These are phyloP conservation scores for Eupeodes luniger DNA, from an alignment of 2,888 invertebrate species.

Conservation along the genomic window DNA sequence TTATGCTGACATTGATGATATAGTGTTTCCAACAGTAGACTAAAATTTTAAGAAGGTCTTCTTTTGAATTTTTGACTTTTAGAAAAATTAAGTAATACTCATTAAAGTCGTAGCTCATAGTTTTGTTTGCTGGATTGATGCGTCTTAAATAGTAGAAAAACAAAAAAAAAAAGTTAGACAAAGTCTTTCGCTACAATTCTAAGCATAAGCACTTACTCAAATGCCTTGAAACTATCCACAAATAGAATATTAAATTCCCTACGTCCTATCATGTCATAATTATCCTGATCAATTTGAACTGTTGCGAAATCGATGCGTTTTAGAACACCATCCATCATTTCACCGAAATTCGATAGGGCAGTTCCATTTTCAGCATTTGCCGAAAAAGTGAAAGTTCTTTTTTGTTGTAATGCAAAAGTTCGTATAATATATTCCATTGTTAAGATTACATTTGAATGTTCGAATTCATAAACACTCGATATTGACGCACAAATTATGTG, in stretches of 20 bases:
- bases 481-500: neutral
- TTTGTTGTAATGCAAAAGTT: neutral
- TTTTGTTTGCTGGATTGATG: slow-evolving; percentile 47
- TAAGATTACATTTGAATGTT: neutral
- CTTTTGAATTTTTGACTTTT: neutral
- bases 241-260: slow-evolving; percentile 59
- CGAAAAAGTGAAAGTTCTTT: slow-evolving; percentile 14
- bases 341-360: neutral
- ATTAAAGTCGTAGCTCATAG: slow-evolving; percentile 71
- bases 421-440: slow-evolving; percentile 16
- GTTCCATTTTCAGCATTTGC: neutral
- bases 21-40: slow-evolving; percentile 76
- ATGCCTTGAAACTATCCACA: slow-evolving; percentile 50
- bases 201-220: slow-evolving; percentile 39
- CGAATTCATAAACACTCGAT: neutral
- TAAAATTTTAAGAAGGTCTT: slow-evolving; percentile 50
- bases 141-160: slow-evolving; percentile 15
- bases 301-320: slow-evolving; percentile 16
- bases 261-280: neutral
- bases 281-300: slow-evolving; percentile 13
- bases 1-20: slow-evolving; percentile 76
- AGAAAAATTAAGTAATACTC: slow-evolving; percentile 76
- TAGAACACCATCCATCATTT: slow-evolving; percentile 9
- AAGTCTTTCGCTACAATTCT: no score
- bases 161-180: no score